Base-by-base conservation (phyloP, 2,888 invertebrate species). In the Blomia tropicalis region DNA sequence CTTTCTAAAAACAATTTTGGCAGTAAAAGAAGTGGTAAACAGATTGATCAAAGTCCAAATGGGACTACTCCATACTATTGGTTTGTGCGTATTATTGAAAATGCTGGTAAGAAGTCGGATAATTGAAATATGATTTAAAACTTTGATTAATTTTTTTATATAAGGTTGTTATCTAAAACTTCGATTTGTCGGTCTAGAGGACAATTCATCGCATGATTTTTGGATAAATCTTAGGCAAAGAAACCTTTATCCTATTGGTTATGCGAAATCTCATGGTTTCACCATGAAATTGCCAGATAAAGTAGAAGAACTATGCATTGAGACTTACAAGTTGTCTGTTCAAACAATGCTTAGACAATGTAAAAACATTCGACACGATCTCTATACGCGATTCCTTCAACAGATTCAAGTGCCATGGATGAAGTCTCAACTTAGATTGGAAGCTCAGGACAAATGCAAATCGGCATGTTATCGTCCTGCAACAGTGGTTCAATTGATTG, bases 161-260 rank as follows among this genome's bases (percentile, higher is more conserved):
- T 36, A 36, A 36, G 36, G 81, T 5, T 81, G 80, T 70, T 77
- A 78, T 69, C 79, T 78, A 2, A 70, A 78, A 60, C 70, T 81
- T 65, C 71, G 81, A 64, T 96, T 91, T 73, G 93, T 95, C 77
- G 96, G 95, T 4, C 92, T 91, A 73, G 90, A 88, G 30, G 82
- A 82, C 66, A 88, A 91, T 72, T 79, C 82, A 63, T 82, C 84
- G 29, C 85, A 87, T 74, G 95, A 96, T 75, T 95, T 96, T 74
- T 96, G 95, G 95, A 85, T 93, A 4, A 92, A 92, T 70, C 77
- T 96, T 58, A 91, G 92, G 74, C 87, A 88, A 65, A 85, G 87
- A 72, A 64, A 67, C 22, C 87, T 96, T n/a, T 91, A 93, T 75
- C 89, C 91, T 19, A 92, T 96, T 3, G 95, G 95, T 4, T 96